These are phyloP conservation scores for Burhinus bistriatus DNA, from an alignment of 2,113 vertebrate genomes.

Conservation along the genomic window DNA sequence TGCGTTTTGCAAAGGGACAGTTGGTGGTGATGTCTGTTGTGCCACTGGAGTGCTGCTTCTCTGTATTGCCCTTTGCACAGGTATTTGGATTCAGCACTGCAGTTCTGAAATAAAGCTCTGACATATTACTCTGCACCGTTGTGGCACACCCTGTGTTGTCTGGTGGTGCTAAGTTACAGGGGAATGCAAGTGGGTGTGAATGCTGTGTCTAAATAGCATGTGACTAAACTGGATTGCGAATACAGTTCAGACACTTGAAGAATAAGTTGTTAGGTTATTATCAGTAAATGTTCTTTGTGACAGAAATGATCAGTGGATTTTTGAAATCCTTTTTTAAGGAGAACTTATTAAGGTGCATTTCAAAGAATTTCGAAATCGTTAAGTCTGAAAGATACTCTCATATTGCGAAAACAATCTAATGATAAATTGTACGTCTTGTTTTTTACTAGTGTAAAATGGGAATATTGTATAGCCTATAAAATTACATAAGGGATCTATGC, in stretches of 20 bases:
- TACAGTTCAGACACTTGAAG: not conserved
- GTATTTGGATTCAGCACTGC: not conserved
- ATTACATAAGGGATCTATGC: not conserved
- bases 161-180: not conserved
- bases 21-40: not conserved
- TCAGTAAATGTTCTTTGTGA: not conserved
- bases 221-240: not conserved
- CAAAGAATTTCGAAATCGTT: not conserved
- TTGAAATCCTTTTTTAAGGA: not conserved
- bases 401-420: not conserved
- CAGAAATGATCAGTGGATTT: not conserved
- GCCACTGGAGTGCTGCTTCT: not conserved
- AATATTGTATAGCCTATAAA: not conserved
- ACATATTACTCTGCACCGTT: accelerated
- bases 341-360: not conserved
- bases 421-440: accelerated
- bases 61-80: not conserved
- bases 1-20: not conserved
- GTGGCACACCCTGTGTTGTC: not conserved
- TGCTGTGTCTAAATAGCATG: not conserved
- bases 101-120: not conserved
- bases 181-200: not conserved
- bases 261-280: not conserved
- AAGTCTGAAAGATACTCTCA: not conserved
- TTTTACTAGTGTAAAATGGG: not conserved